Base-by-base conservation (phyloP, 1,140 invertebrate genomes). In the Zophobas morio region DNA sequence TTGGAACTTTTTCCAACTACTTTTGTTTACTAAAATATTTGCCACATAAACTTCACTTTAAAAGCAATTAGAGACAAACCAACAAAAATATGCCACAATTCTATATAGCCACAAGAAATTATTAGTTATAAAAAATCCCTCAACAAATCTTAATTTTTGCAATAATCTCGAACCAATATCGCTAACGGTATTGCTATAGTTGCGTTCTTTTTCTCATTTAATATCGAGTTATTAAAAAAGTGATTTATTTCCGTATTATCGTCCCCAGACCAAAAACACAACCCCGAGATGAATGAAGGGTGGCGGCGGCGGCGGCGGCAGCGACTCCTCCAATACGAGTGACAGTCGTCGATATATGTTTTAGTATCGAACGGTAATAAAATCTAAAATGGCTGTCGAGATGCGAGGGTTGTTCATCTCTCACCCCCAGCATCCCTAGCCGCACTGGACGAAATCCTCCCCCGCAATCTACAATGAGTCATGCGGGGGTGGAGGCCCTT, bases 291-390 rank as follows among this genome's bases (percentile, higher is more conserved):
- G 39, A 42, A 66, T 42, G 60, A 66, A 66, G 39, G 60, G 37
- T 66, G 60, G 60, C 60, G 60, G 60, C 56, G 36, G 56, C 56
- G 56, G 56, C 56, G 34, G 33, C 60, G 60, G 39, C 57, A 2
- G 6, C 35, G 2, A 1, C 32, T 1, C 46, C 70, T 71, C 70
- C 70, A 71, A 71, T 71, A 71, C 70, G 70, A 71, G 46, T 71
- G 70, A 71, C 70, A 71, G 46, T 71, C 80, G 74, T 82, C 81
- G 79, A 82, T 82, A 84, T 84, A 82, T 84, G 84, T 84, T 84
- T 84, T 84, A 84, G 83, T 85, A 85, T 85, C 84, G 84, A 85
- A 85, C 84, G 82, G 84, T 84, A 83, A 85, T 85, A 85, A 85
- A 85, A 84, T 84, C 84, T 84, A 84, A 84, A 84, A 84, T 84